These are phyloP conservation scores for Sinohyriopsis cumingii DNA, from an alignment of 2,888 invertebrate genomes.

Conservation along the genomic window DNA sequence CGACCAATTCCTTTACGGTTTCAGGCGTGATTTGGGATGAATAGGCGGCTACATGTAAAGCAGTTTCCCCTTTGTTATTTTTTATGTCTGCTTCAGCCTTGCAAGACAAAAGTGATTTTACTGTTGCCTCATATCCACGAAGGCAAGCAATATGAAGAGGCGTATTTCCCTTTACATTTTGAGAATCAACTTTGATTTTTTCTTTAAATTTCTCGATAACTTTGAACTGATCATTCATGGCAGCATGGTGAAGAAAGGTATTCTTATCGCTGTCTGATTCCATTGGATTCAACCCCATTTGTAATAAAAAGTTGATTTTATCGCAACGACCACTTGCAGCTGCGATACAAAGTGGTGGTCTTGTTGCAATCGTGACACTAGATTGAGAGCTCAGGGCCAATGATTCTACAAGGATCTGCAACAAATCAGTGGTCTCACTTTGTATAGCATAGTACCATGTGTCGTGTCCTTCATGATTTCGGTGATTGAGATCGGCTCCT, in stretches of 20 bases:
- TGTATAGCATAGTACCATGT: slow-evolving; percentile 66
- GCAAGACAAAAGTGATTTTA: slow-evolving; percentile 45
- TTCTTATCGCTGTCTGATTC: slow-evolving; percentile 60
- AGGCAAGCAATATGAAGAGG: slow-evolving; percentile 67
- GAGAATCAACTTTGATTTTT: slow-evolving; percentile 44
- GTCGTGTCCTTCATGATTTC: slow-evolving; percentile 63
- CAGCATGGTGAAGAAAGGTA: slow-evolving; percentile 65
- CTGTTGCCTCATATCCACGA: slow-evolving; percentile 55
- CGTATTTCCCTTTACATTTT: slow-evolving; percentile 64
- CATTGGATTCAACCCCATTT: slow-evolving; percentile 51
- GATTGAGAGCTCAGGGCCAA: slow-evolving; percentile 8
- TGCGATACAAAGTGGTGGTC: slow-evolving; percentile 39
- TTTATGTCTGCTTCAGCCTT: slow-evolving; percentile 63
- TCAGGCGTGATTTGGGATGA: slow-evolving; percentile 49
- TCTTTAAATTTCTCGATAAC: slow-evolving; percentile 52
- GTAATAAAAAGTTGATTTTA: slow-evolving; percentile 56
- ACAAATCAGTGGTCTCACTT: slow-evolving; percentile 44
- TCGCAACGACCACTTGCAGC: slow-evolving; percentile 48
- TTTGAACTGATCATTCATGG: slow-evolving; percentile 52
- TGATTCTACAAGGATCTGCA: slow-evolving; percentile 43
- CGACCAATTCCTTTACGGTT: slow-evolving; percentile 54
- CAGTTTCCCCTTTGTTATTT: slow-evolving; percentile 60
- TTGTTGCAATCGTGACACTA: background rate
- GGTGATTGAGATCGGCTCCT: slow-evolving; percentile 52
- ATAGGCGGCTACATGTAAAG: slow-evolving; percentile 61